These are phyloP conservation scores for Paraescarpia echinospica DNA, from an alignment of 1,140 invertebrate species.

Conservation along the genomic window DNA sequence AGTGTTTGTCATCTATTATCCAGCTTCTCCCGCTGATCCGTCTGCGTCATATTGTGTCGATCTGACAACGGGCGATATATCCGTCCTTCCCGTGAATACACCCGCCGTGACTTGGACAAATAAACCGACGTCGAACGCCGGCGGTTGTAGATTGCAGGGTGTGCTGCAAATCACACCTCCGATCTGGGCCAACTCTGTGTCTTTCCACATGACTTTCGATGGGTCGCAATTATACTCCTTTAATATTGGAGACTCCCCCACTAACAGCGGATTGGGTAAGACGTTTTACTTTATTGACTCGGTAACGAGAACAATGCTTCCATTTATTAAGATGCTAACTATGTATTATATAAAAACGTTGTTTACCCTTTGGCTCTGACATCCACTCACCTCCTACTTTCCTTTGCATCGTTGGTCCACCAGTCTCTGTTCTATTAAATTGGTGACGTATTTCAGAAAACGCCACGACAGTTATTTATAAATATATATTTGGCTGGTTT, in stretches of 20 bases:
- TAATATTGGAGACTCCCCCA: not conserved
- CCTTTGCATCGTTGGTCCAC: no score
- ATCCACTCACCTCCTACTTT: no score
- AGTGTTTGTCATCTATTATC: not conserved
- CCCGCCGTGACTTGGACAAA: not conserved
- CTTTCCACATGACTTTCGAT: not conserved
- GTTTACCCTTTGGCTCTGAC: not conserved
- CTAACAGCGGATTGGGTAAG: not conserved
- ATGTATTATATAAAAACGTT: not conserved
- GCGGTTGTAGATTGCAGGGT: not conserved
- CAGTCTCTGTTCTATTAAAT: no score
- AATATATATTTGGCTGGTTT: no score
- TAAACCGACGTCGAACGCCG: not conserved
- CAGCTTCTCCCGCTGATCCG: not conserved
- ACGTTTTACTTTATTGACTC: not conserved
- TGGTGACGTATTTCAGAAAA: no score
- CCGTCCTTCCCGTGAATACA: not conserved
- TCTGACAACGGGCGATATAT: not conserved
- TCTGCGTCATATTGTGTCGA: not conserved
- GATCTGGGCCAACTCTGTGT: not conserved
- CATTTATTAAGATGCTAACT: not conserved
- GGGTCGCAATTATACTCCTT: not conserved
- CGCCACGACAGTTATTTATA: no score
- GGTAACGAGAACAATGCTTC: not conserved
- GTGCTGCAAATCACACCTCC: not conserved